Evolutionary conservation across 2,113 vertebrate species (phyloP), one percentile per base, ranked within the genome.

Genomic region (Alectura lathami): DNA sequence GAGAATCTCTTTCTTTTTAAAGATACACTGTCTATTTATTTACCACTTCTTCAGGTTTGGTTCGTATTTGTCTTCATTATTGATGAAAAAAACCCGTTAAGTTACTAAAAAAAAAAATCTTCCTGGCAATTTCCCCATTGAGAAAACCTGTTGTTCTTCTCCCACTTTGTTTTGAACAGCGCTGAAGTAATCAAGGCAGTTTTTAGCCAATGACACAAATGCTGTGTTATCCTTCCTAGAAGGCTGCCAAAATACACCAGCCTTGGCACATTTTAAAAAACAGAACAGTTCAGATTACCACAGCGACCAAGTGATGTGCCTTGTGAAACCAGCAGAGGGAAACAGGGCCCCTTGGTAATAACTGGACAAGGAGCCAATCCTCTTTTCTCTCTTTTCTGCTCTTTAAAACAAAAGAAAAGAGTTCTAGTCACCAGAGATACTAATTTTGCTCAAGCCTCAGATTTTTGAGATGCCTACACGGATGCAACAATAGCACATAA

Each of bases 1-100:
- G 27, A 45, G 66, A 42, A 80, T 53, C 83, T 78, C 70, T 45
- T 74, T 86, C 88, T 94, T 96, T 88, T 96, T 83, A 95, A 96
- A 77, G 88, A 74, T 7, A 92, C 91, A 88, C 88, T 70, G 83
- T 74, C 92, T 59, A 18, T 69, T 68, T 66, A 42, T 76, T 86
- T 50, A 45, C 27, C 59, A 53, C 4, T 3, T 47, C 91, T 83
- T 73, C 27, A 74, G 26, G 36, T 85, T 53, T 38, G 47, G 68
- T 57, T 79, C 83, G 51, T 66, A 67, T 47, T 85, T 80, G 45
- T 60, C 40, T 83, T 70, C 42, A 17, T 54, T 72, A 62, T 4
- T 59, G 23, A 42, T 48, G 21, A 32, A 15, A 22, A 59, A 83
- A 82, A 88, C 57, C 3, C 13, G 38, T 78, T 29, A 42, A 84